Evolutionary conservation across 2,797 vertebrate species (phyloP).

Genomic region (Characodon lateralis): DNA sequence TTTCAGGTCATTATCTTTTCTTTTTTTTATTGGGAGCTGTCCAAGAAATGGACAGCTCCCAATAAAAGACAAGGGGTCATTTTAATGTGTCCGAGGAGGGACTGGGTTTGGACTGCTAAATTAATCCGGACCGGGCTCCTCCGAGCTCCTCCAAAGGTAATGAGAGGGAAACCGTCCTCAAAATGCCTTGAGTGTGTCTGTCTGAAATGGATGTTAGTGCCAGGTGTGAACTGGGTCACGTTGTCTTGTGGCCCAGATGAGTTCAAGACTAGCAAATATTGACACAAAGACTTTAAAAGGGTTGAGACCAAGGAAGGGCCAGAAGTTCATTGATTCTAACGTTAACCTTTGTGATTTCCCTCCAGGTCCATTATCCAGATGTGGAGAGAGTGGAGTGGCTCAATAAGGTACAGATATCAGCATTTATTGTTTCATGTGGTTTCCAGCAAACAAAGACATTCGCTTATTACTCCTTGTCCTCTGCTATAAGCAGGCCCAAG

Average conservation of each 20-base stretch:
- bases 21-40: too few relatives aligned
- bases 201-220: neutral
- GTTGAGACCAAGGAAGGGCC: neutral
- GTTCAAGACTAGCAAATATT: neutral
- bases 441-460: constrained; percentile 2
- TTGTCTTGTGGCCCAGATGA: neutral
- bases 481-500: constrained; percentile 16
- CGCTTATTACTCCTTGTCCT: neutral
- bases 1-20: too few relatives aligned
- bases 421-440: neutral
- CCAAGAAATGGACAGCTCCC: too few relatives aligned
- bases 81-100: neutral
- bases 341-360: neutral
- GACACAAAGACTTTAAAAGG: neutral
- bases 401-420: constrained; percentile 87
- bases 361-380: constrained; percentile 96
- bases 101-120: neutral
- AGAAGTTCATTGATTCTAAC: neutral
- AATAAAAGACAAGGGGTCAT: neutral
- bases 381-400: constrained; percentile 98
- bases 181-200: neutral
- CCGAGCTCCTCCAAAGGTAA: neutral
- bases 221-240: neutral
- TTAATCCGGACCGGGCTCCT: neutral
- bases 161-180: neutral